Conservation (phyloP, 2,888 invertebrate genomes). For the Carpatolechia fugitivella region DNA sequence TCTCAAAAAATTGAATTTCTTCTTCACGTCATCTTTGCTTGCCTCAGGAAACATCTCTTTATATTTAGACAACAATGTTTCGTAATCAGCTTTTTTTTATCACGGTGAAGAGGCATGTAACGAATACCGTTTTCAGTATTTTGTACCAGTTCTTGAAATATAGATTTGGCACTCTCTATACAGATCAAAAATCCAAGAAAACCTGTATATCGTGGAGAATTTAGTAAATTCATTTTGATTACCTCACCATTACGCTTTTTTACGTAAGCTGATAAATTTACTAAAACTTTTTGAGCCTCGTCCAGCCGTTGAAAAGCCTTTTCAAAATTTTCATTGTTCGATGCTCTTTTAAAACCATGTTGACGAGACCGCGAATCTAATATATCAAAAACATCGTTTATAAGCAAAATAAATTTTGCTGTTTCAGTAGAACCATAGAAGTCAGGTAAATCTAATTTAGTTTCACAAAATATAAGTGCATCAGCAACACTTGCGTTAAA, state of each 20-base stretch:
- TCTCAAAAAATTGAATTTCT: too few species aligned
- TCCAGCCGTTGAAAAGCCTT: background rate
- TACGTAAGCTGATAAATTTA: background rate
- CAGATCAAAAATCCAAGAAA: too few species aligned
- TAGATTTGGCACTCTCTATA: background rate
- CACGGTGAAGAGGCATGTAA: conserved; percentile 5
- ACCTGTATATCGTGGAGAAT: conserved; percentile 2
- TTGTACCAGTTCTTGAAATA: background rate
- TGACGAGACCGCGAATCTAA: background rate
- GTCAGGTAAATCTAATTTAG: background rate
- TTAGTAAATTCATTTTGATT: background rate
- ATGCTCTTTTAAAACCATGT: background rate
- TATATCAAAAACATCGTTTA: background rate
- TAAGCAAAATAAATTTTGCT: background rate
- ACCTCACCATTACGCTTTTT: background rate
- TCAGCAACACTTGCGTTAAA: conserved; percentile 18
- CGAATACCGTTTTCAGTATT: background rate
- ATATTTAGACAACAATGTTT: too few species aligned
- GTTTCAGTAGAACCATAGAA: background rate
- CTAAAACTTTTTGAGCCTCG: background rate
- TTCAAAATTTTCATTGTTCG: background rate
- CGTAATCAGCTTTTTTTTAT: too few species aligned
- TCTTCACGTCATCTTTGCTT: too few species aligned
- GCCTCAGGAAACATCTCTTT: too few species aligned
- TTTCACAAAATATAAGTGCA: background rate